Evolutionary conservation across 2,888 invertebrate species (phyloP).

Genomic region (Nephrotoma guestfalica): DNA sequence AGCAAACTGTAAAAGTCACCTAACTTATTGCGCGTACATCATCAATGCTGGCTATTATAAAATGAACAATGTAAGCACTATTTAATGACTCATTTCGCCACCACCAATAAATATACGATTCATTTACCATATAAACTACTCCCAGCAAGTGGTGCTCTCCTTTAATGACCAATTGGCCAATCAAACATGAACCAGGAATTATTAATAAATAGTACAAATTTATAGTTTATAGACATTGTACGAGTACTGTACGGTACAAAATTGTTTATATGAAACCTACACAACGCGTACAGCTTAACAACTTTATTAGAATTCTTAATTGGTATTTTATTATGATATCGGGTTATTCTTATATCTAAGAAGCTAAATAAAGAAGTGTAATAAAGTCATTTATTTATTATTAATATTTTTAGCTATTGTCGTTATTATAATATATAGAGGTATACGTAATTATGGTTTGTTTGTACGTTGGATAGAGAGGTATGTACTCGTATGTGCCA

Average conservation of each 20-base stretch:
- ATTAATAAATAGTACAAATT: background rate
- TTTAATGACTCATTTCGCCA: background rate
- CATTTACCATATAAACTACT: background rate
- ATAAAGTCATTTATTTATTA: background rate
- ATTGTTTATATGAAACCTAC: background rate
- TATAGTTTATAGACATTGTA: background rate
- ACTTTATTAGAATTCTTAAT: background rate
- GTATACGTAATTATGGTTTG: background rate
- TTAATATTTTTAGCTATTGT: background rate
- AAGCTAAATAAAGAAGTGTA: background rate
- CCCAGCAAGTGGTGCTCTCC: background rate
- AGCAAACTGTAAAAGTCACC: too few species aligned
- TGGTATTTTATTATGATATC: background rate
- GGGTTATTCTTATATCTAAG: background rate
- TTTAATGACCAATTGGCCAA: background rate
- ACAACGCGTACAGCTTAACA: background rate
- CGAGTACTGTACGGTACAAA: background rate
- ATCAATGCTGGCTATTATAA: background rate
- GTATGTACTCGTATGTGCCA: background rate
- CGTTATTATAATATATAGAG: background rate
- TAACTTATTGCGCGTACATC: background rate
- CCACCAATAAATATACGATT: background rate
- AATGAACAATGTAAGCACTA: too few species aligned
- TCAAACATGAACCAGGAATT: background rate
- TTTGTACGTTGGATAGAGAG: background rate